Evolutionary conservation across 2,888 invertebrate genomes (phyloP).

Genomic region (Toxonevra muliebris): DNA sequence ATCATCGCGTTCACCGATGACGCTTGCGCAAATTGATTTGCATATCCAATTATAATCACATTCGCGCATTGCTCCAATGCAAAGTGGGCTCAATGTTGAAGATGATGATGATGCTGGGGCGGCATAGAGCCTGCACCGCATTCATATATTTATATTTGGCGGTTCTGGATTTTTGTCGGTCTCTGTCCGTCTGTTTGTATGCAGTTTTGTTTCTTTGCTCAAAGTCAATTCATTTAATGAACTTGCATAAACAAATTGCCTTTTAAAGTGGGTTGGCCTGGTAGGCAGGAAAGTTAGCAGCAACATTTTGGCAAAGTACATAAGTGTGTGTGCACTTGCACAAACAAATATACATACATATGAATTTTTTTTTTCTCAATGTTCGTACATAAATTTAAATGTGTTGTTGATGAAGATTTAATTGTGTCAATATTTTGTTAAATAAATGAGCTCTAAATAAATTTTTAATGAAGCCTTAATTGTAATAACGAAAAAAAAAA

Average conservation of each 20-base stretch:
- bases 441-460: background rate
- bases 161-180: background rate
- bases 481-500: too few species aligned
- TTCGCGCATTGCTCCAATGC: slow-evolving; percentile 35
- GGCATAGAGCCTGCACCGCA: slow-evolving; percentile 15
- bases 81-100: background rate
- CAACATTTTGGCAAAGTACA: slow-evolving; percentile 4
- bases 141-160: background rate
- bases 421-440: slow-evolving; percentile 23
- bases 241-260: slow-evolving; percentile 18
- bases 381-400: background rate
- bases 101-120: background rate
- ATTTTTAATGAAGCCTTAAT: background rate
- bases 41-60: slow-evolving; percentile 59
- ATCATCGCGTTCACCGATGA: slow-evolving; percentile 33
- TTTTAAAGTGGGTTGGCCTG: slow-evolving; percentile 27
- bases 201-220: background rate
- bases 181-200: background rate
- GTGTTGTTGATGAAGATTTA: slow-evolving; percentile 5
- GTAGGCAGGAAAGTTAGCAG: slow-evolving; percentile 11
- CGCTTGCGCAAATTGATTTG: slow-evolving; percentile 51
- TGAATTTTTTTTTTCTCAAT: background rate
- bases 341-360: background rate
- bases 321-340: slow-evolving; percentile 1
- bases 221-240: slow-evolving; percentile 29